Evolutionary conservation across 2,888 invertebrate species (phyloP).

Genomic region (Drosophila conformis): DNA sequence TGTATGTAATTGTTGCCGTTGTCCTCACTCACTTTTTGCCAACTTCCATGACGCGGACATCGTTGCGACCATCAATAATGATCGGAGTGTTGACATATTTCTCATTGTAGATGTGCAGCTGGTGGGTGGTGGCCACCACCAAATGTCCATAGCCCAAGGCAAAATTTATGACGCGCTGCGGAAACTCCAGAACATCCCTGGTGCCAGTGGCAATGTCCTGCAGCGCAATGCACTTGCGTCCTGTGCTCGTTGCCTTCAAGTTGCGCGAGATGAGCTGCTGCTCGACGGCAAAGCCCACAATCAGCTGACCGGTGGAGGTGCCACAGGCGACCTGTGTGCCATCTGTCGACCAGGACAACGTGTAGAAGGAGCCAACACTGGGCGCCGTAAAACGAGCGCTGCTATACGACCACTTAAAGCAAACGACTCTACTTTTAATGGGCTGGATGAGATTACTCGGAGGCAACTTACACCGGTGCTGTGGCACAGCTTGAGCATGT

Average conservation of each 20-base stretch:
- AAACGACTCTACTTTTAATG: not conserved
- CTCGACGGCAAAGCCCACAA: conserved; percentile 96
- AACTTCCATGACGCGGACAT: conserved; percentile 83
- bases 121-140: conserved; percentile 95
- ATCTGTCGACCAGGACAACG: conserved; percentile 96
- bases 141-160: conserved; percentile 94
- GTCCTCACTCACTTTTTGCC: conserved; percentile 83
- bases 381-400: conserved; percentile 92
- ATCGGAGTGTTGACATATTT: conserved; percentile 98
- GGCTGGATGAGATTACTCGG: accelerated
- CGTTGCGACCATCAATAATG: conserved; percentile 90
- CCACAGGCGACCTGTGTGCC: conserved; percentile 98
- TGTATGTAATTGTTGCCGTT: not conserved
- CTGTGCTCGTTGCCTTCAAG: conserved; percentile 90
- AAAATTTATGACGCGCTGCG: conserved; percentile 95
- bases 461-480: conserved; percentile 91
- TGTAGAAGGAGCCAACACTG: conserved; percentile 94
- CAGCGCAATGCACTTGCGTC: conserved; percentile 92
- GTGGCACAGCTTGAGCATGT: conserved; percentile 96
- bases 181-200: conserved; percentile 95
- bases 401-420: conserved; percentile 93
- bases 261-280: conserved; percentile 94
- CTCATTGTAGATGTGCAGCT: conserved; percentile 96
- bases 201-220: conserved; percentile 93
- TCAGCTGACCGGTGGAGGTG: conserved; percentile 95